Evolutionary conservation across 2,113 vertebrate species (phyloP).

Genomic region (Cyanoliseus patagonus): DNA sequence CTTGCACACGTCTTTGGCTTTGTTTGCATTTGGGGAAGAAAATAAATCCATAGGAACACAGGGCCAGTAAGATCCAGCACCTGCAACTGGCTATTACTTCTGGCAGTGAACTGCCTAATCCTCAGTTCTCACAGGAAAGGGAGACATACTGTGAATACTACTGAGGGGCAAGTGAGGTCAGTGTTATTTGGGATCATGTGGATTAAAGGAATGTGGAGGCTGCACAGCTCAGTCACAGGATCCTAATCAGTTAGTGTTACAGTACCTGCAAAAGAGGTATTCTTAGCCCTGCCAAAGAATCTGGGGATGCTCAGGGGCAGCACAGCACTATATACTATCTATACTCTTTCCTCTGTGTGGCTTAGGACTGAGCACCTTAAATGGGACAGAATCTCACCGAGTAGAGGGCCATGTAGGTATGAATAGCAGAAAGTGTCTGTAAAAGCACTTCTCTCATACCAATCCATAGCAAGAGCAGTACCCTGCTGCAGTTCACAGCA

Average conservation of each 20-base stretch:
- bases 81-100: background rate
- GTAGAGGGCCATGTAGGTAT: fast-evolving
- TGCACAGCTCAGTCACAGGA: background rate
- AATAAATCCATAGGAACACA: background rate
- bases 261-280: background rate
- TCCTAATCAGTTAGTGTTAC: background rate
- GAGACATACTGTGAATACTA: background rate
- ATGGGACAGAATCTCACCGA: background rate
- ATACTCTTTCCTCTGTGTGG: background rate
- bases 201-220: background rate
- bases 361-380: background rate
- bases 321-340: background rate
- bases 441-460: background rate
- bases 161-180: conserved; percentile 1
- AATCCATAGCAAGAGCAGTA: background rate
- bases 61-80: background rate
- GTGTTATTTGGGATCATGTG: background rate
- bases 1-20: background rate
- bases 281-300: background rate
- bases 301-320: background rate
- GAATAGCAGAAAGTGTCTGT: background rate
- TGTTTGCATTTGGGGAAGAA: background rate
- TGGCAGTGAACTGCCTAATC: background rate
- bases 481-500: background rate
- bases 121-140: background rate